phyloP scores from a whole-genome alignment of 2,888 invertebrate species.

The Plutella xylostella region DNA sequence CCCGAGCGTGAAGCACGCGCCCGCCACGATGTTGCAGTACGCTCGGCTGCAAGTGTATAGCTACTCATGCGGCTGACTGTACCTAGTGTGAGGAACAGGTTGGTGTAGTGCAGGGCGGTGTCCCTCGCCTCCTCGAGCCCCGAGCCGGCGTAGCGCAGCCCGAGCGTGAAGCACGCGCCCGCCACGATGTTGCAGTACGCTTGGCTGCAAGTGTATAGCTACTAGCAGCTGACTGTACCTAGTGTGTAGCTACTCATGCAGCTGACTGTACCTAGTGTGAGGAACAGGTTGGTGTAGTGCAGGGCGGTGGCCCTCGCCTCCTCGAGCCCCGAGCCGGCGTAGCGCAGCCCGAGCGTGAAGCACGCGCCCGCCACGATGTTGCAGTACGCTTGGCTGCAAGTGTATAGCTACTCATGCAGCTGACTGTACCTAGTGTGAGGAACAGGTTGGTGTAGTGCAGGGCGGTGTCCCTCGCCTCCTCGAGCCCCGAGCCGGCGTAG shows the following conservation, averaged over 20 bases:
- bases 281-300: slow-evolving; percentile 77
- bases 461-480: no score
- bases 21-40: slow-evolving; percentile 95
- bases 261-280: slow-evolving; percentile 72
- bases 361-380: slow-evolving; percentile 96
- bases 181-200: slow-evolving; percentile 97
- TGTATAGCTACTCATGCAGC: no score
- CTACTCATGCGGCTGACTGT: no score
- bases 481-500: no score
- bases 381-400: slow-evolving; percentile 93
- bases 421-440: no score
- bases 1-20: slow-evolving; percentile 94
- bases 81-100: slow-evolving; percentile 75
- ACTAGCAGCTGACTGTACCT: no score
- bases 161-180: slow-evolving; percentile 94
- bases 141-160: slow-evolving; percentile 93
- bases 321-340: slow-evolving; percentile 90
- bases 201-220: slow-evolving; percentile 86
- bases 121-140: slow-evolving; percentile 85
- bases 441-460: no score
- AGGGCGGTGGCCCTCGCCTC: slow-evolving; percentile 84
- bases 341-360: slow-evolving; percentile 92
- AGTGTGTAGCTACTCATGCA: no score
- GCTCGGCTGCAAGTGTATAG: slow-evolving; percentile 78
- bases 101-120: slow-evolving; percentile 79